These are phyloP conservation scores for Ectemnius continuus DNA, from an alignment of 2,888 invertebrate species.

Conservation along the genomic window DNA sequence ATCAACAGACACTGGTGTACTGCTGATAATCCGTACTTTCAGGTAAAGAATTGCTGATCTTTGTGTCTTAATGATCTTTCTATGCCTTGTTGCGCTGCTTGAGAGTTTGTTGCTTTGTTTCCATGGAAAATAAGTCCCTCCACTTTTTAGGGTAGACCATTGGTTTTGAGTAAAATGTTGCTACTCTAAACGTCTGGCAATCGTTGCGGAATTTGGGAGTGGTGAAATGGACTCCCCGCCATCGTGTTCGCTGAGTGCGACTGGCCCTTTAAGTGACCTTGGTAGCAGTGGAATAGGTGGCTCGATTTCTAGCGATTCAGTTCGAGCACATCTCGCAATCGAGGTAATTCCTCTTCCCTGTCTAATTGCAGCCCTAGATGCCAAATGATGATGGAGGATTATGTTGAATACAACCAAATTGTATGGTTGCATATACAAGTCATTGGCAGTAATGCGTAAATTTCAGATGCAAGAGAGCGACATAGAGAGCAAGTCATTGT, in stretches of 20 bases:
- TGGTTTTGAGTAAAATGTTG: slow-evolving; percentile 26
- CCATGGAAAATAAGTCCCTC: too few relatives aligned
- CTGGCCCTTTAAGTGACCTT: slow-evolving; percentile 86
- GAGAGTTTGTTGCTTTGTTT: background rate
- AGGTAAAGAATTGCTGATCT: too few relatives aligned
- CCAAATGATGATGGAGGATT: too few relatives aligned
- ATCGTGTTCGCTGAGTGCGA: slow-evolving; percentile 86
- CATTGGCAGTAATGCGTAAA: slow-evolving; percentile 10
- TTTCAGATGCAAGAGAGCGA: slow-evolving; percentile 89
- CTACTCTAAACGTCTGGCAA: slow-evolving; percentile 50
- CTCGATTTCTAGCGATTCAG: slow-evolving; percentile 87
- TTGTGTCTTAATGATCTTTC: too few relatives aligned
- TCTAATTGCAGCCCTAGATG: too few relatives aligned
- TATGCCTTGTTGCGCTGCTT: background rate
- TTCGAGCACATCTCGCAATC: slow-evolving; percentile 83
- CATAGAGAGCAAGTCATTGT: slow-evolving; percentile 87
- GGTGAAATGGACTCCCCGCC: slow-evolving; percentile 87
- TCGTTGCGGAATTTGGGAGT: slow-evolving; percentile 41
- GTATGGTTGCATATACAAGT: too few relatives aligned
- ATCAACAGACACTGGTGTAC: slow-evolving; percentile 50
- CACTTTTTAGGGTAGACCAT: background rate
- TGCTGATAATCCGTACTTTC: slow-evolving; percentile 26
- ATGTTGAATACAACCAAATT: too few relatives aligned
- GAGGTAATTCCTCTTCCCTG: slow-evolving; percentile 79
- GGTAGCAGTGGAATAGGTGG: slow-evolving; percentile 88